Evolutionary conservation across 2,797 vertebrate species (phyloP).

Genomic region (Staurois parvus): DNA sequence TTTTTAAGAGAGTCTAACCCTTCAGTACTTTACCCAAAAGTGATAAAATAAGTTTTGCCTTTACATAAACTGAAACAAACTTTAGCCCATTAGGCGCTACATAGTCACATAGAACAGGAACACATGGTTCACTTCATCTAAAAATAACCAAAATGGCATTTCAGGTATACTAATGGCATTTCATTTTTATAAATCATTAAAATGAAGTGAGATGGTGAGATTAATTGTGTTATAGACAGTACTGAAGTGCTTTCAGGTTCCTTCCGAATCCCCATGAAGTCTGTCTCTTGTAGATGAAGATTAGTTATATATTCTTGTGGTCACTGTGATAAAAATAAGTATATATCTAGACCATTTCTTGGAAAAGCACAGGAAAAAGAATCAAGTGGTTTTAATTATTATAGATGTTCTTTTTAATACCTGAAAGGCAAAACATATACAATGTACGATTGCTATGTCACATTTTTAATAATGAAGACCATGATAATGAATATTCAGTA

Average conservation of each 20-base stretch:
- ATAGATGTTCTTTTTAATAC: background rate
- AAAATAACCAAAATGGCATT: background rate
- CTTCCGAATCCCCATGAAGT: background rate
- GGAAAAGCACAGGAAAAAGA: background rate
- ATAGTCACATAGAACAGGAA: background rate
- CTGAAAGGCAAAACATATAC: too few relatives aligned
- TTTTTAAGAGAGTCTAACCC: too few relatives aligned
- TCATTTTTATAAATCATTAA: slow-evolving; percentile 1
- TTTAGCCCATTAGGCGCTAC: too few relatives aligned
- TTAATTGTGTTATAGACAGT: background rate
- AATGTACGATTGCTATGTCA: too few relatives aligned
- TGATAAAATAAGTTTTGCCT: too few relatives aligned
- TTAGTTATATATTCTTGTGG: slow-evolving; percentile 13
- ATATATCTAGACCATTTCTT: slow-evolving; percentile 3
- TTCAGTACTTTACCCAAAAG: too few relatives aligned
- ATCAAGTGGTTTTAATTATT: background rate
- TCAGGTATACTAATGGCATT: background rate
- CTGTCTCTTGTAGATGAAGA: slow-evolving; percentile 8
- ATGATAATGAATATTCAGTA: too few relatives aligned
- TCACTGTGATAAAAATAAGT: slow-evolving; percentile 19
- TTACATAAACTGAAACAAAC: too few relatives aligned
- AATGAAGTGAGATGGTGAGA: background rate
- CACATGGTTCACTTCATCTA: background rate
- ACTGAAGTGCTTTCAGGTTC: slow-evolving; percentile 15
- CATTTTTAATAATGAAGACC: too few relatives aligned